Percentiles rank a stretch among this genome's conserved stretches.
phyloP scores from a whole-genome alignment of 1,140 invertebrate species.

The Ganaspis sp. region DNA sequence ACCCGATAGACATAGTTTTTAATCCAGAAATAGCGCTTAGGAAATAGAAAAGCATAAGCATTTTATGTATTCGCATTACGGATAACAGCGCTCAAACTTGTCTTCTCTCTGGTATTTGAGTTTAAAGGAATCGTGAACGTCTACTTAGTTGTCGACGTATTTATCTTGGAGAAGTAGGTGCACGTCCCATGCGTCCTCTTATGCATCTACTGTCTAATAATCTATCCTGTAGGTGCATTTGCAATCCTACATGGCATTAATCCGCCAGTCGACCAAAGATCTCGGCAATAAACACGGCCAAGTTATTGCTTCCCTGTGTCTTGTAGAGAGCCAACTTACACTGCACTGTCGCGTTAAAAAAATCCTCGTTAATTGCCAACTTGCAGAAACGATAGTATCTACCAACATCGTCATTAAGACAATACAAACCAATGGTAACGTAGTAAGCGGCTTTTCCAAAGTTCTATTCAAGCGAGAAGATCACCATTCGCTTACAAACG shows the following conservation, averaged over 20 bases:
- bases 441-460: no score
- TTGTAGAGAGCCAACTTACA: slow-evolving; percentile 40
- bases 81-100: slow-evolving; percentile 1
- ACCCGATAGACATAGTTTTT: not conserved
- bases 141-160: slow-evolving; percentile 13
- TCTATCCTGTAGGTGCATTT: slow-evolving; percentile 1
- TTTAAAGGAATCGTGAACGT: slow-evolving; percentile 1
- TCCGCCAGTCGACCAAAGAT: slow-evolving; percentile 41
- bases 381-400: slow-evolving; percentile 42
- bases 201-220: slow-evolving; percentile 3
- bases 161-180: not conserved
- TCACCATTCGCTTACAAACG: no score
- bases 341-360: slow-evolving; percentile 40
- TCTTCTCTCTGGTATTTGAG: not conserved
- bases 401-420: slow-evolving; percentile 39
- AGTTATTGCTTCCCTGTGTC: slow-evolving; percentile 44
- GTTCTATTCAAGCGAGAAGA: no score
- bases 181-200: not conserved
- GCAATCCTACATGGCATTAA: not conserved
- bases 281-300: slow-evolving; percentile 47
- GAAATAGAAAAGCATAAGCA: not conserved
- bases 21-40: not conserved
- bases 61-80: slow-evolving; percentile 4
- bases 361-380: slow-evolving; percentile 44
- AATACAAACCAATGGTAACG: slow-evolving; percentile 29